A percentile compares a stretch with the other conserved stretches of the same genome.
phyloP scores from a whole-genome alignment of 2,113 vertebrate genomes.

The Atrichornis clamosus region DNA sequence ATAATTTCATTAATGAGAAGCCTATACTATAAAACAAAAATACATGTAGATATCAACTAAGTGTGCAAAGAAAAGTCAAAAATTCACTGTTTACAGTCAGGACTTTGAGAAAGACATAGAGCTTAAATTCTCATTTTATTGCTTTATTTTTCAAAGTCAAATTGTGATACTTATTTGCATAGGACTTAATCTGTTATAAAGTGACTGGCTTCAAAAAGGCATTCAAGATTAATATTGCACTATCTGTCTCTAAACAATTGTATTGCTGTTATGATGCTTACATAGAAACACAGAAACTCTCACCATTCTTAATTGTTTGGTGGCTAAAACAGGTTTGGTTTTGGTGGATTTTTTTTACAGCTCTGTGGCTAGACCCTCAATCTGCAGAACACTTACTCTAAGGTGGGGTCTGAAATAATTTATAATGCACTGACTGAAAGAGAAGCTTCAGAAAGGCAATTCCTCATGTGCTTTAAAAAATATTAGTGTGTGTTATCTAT shows the following conservation, averaged over 20 bases:
- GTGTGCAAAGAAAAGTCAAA: background rate
- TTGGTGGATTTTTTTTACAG: background rate
- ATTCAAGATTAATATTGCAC: background rate
- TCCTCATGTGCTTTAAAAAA: background rate
- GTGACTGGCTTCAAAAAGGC: background rate
- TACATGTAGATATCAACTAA: background rate
- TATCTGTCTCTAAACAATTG: background rate
- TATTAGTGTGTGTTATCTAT: background rate
- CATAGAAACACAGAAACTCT: background rate
- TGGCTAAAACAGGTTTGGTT: background rate
- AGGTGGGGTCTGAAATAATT: background rate
- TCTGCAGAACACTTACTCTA: background rate
- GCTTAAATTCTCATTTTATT: background rate
- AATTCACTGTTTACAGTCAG: background rate
- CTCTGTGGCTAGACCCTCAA: background rate
- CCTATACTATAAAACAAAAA: background rate
- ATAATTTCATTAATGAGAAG: background rate
- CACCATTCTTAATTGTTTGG: background rate
- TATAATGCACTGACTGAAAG: background rate
- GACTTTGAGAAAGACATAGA: background rate
- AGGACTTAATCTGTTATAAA: background rate
- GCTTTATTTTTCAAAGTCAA: background rate
- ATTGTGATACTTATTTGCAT: background rate
- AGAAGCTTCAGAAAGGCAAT: background rate
- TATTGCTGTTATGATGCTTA: background rate